Base-by-base conservation (phyloP, 2,888 invertebrate genomes). In the Caenorhabditis becei region DNA sequence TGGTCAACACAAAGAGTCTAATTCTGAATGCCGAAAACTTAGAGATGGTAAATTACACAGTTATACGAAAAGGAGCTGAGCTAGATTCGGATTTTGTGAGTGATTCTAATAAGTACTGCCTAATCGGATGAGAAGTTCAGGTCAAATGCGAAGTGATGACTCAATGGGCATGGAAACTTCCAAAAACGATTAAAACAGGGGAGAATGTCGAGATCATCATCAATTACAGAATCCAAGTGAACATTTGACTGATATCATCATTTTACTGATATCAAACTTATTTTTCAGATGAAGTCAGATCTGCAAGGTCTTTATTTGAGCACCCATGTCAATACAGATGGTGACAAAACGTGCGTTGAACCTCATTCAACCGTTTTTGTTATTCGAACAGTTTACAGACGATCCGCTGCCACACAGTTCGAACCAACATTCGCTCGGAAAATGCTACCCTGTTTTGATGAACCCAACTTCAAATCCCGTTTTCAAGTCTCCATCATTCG, bases 361-460 rank as follows among this genome's bases (percentile, higher is more conserved):
- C n/a, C n/a, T 5, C 53, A 53, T 20, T 18, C 26, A 47, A n/a
- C 26, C 14, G 23, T n/a, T 35, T 20, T 41, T 8, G 10, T 2
- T 41, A 35, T 5, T 2, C 14, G 32, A 32, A 32, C 10, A 32
- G n/a, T 41, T 70, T 84, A 24, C 63, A 89, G 88, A 41, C 62
- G 70, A 62, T 87, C 87, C 0, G 86, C 85, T 14, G 86, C 87
- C 0, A 88, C 89, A 0, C 89, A 89, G 66, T 89, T 89, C 61
- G 89, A 89, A 65, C 87, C 89, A 2, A 85, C 86, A 3, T 79
- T 84, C 20, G 89, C 89, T 11, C 70, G 89, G 11, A 80, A 77
- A 54, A 82, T 82, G 82, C 78, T 89, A 11, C 89, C 89, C 3
- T 89, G 88, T 37, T 89, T 89, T 61, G 89, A 89, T 54, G 89